Evolutionary conservation across 2,113 vertebrate species (phyloP), one percentile per base, ranked within the genome.

Genomic region (Tenrec ecaudatus): DNA sequence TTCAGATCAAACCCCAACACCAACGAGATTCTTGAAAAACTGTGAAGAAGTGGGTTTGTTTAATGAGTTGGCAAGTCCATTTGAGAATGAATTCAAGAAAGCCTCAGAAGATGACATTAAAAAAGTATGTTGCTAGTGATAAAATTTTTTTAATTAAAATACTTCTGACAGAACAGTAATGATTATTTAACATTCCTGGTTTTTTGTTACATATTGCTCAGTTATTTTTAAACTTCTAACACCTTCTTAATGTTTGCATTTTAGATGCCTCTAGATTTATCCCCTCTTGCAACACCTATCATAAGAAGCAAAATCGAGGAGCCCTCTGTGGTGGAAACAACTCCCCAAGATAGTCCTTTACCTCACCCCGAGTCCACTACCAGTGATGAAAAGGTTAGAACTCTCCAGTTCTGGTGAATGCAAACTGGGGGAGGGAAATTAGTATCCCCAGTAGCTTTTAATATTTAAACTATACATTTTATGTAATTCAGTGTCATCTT

Each of bases 31-130:
- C 97, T 96, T 99, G 96, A 99, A 99, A 98, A 99, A 99, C 98
- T 99, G 99, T 97, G 99, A 99, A 98, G 99, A 99, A 98, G 99
- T 99, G 6, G 99, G 99, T 93, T 99, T 99, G 96, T 99, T 99
- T 97, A 99, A 99, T 97, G 99, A 99, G 95, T 98, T 99, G 79
- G 98, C 99, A 89, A 99, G 99, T 98, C 99, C 99, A 36, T 99
- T 99, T 96, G 99, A 99, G 98, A 99, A 99, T 98, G 99, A 99
- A 97, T 99, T 99, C 98, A 99, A 99, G 98, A 99, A 99, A 97
- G 99, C 98, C 78, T 98, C 99, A 27, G 99, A 99, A 98, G 99
- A 99, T 96, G 99, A 99, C 97, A 98, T 99, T 97, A 99, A 99
- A 98, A 99, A 99, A 99, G 99, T 99, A 98, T 36, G 98, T 98